Conservation (phyloP, 2,113 vertebrate genomes). For the Pontoporia blainvillei region DNA sequence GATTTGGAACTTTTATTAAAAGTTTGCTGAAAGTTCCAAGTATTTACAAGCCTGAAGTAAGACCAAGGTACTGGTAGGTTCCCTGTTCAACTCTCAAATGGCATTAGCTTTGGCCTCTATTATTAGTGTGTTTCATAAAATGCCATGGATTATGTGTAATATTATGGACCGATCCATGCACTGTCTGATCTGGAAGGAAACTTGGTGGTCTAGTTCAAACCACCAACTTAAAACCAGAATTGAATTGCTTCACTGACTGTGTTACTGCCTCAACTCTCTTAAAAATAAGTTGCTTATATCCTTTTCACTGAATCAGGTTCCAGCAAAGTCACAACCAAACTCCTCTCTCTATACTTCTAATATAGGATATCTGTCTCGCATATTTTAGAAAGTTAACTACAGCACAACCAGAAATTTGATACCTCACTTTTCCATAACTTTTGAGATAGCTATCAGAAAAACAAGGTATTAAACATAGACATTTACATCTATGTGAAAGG, state of each 20-base stretch:
- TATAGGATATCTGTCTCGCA: not conserved
- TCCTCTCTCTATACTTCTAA: not conserved
- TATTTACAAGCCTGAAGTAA: not conserved
- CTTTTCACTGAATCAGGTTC: not conserved
- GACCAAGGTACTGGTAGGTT: not conserved
- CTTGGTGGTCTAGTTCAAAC: not conserved
- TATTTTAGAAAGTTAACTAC: not conserved
- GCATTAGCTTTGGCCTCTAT: not conserved
- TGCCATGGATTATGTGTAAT: not conserved
- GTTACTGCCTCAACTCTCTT: not conserved
- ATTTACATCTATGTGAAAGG: not conserved
- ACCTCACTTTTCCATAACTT: not conserved
- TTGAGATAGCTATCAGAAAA: not conserved
- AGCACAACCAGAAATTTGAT: not conserved
- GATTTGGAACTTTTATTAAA: slow-evolving; percentile 22
- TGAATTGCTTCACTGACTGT: not conserved
- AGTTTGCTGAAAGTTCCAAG: not conserved
- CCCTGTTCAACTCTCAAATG: not conserved
- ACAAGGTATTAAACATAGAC: not conserved
- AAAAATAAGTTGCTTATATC: not conserved
- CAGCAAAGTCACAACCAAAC: not conserved
- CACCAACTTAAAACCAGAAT: not conserved
- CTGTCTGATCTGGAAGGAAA: not conserved
- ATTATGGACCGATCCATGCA: not conserved
- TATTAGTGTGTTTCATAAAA: not conserved